phyloP scores from a whole-genome alignment of 2,113 vertebrate genomes.

The Ctenomys sociabilis region DNA sequence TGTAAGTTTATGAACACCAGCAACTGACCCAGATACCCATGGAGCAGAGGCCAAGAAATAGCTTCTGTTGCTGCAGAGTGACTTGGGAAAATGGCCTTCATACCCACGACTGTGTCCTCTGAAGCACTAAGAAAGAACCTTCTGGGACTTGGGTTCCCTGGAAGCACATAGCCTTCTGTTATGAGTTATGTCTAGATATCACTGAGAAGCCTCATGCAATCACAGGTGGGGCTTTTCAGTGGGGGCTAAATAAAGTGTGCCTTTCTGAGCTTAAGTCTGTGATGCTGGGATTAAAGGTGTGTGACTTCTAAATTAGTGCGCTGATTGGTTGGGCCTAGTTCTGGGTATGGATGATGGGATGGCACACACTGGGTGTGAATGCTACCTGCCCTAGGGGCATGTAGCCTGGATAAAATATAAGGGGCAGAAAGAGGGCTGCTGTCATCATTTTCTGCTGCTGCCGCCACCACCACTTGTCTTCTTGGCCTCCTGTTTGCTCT shows the following conservation, averaged over 20 bases:
- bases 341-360: not conserved
- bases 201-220: not conserved
- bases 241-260: not conserved
- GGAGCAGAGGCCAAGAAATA: conserved; percentile 96
- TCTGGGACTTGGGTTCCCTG: conserved; percentile 97
- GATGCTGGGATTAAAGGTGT: not conserved
- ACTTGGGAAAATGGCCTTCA: conserved; percentile 98
- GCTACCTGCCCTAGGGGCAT: too few relatives aligned
- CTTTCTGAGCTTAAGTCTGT: not conserved
- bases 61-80: conserved; percentile 96
- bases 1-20: conserved; percentile 97
- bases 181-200: not conserved
- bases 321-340: not conserved
- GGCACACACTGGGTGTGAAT: not conserved
- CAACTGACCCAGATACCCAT: conserved; percentile 96
- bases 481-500: not conserved
- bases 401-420: not conserved
- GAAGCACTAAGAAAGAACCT: conserved; percentile 96
- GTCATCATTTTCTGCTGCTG: not conserved
- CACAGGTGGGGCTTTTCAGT: not conserved
- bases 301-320: not conserved
- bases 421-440: not conserved
- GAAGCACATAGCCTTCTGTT: conserved; percentile 93
- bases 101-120: conserved; percentile 96
- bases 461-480: not conserved